These are phyloP conservation scores for Tachuris rubrigastra DNA, from an alignment of 2,113 vertebrate genomes.

Conservation along the genomic window DNA sequence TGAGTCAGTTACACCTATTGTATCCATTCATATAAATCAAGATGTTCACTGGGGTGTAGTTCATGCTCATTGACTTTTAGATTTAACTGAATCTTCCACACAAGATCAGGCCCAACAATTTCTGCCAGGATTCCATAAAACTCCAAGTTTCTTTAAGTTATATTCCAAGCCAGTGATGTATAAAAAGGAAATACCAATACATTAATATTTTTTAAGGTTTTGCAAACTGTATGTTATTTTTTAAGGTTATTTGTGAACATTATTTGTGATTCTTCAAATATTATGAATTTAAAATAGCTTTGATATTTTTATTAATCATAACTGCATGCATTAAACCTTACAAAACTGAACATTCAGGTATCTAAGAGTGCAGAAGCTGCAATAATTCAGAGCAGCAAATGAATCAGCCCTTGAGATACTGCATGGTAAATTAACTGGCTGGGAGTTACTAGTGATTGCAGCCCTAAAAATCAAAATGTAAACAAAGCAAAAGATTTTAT, in stretches of 20 bases:
- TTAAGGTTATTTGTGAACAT: neutral
- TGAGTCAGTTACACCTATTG: neutral
- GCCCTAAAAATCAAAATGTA: neutral
- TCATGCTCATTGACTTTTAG: neutral
- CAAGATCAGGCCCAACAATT: neutral
- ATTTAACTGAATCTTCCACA: neutral
- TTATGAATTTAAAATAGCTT: neutral
- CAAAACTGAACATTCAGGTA: neutral
- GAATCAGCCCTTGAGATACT: neutral
- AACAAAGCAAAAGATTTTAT: neutral
- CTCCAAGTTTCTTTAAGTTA: neutral
- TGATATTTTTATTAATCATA: neutral
- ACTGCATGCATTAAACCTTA: neutral
- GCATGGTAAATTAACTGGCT: neutral
- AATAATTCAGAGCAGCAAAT: neutral
- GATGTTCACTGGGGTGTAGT: neutral
- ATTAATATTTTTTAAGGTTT: neutral
- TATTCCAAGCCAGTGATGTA: neutral
- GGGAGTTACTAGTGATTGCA: neutral
- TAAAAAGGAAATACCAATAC: neutral
- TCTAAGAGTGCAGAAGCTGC: neutral
- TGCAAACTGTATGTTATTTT: neutral
- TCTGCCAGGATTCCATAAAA: neutral
- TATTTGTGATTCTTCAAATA: neutral
- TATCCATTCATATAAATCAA: neutral